Base-by-base conservation (phyloP, 2,888 invertebrate genomes). In the Dione vanillae region DNA sequence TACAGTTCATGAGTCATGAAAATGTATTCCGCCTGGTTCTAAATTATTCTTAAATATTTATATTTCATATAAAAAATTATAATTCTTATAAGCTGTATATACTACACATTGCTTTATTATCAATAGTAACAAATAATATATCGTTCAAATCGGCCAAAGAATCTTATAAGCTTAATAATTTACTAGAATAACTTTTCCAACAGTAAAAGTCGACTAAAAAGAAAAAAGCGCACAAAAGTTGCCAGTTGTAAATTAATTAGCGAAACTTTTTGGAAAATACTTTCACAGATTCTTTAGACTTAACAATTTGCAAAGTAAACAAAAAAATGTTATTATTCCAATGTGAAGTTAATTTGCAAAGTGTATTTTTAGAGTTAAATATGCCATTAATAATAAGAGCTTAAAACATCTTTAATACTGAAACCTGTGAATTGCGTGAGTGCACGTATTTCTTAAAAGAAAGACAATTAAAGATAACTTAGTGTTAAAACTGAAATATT, bases 271-370 rank as follows among this genome's bases (percentile, higher is more conserved):
- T 16, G 16, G 19, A 47, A 70, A 70, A 64, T 45, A 54, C 51
- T 70, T 64, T 59, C 59, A 8, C 20, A 41, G 52, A 72, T 67
- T 72, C 64, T 65, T 69, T 69, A 14, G 27, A 64, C 49, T 66
- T 43, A 66, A 66, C 20, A 49, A 69, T 47, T 64, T 54, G 56
- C 45, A 27, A 68, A 74, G 72, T 75, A 71, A 74, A 72, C 51
- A 67, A 67, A 74, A 73, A 70, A 73, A 69, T 27, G 58, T 73
- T 75, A 70, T 73, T 75, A 65, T 77, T 77, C 70, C 74, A 72
- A 75, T 73, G 65, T 71, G 70, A 70, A 76, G 74, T 74, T 76
- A 77, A 78, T 78, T 78, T 77, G 61, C 67, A 70, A 76, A 75
- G 74, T 77, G 74, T 73, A 74, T 71, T 69, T 69, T 72, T 74